Conservation (phyloP, 2,888 invertebrate genomes). For the Stegophylla sp. region DNA sequence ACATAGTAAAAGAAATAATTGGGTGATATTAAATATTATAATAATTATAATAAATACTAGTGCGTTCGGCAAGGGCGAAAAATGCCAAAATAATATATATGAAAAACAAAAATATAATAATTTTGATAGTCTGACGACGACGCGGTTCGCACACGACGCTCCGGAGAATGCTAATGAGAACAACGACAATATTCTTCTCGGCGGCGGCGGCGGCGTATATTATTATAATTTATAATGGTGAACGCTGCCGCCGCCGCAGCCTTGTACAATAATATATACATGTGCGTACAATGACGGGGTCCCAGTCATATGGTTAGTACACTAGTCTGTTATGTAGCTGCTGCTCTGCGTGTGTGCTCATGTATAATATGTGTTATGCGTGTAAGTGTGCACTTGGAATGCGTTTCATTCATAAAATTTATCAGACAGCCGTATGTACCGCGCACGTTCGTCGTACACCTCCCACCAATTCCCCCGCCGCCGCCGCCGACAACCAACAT, state of each 20-base stretch:
- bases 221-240: not conserved
- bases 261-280: not conserved
- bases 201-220: no score
- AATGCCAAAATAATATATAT: not conserved
- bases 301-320: not conserved
- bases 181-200: not conserved
- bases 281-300: not conserved
- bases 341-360: not conserved
- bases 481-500: not conserved
- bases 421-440: conserved; percentile 48
- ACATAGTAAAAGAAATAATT: no score
- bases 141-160: not conserved
- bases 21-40: no score
- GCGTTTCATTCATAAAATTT: conserved; percentile 59
- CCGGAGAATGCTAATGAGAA: not conserved
- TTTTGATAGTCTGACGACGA: no score
- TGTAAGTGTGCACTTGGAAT: conserved; percentile 32
- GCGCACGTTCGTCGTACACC: conserved; percentile 13
- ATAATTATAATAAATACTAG: not conserved
- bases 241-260: not conserved
- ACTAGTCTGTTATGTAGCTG: not conserved
- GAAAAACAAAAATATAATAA: no score
- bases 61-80: not conserved
- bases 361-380: not conserved
- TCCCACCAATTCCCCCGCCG: conserved; percentile 1